Base-by-base conservation (phyloP, 2,113 vertebrate genomes). In the Tautogolabrus adspersus region DNA sequence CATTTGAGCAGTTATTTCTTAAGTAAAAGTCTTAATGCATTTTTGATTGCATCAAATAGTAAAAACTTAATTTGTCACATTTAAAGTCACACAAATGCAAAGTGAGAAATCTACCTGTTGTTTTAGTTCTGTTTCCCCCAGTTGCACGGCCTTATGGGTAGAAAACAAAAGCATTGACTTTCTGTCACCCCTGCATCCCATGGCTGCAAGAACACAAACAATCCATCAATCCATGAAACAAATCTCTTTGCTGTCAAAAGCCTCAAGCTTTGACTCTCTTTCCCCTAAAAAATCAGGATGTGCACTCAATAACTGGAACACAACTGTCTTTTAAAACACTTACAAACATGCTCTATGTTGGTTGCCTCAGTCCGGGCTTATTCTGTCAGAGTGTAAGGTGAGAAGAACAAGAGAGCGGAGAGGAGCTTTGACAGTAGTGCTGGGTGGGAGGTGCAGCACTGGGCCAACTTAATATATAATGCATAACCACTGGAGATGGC, bases 381-480 rank as follows among this genome's bases (percentile, higher is more conserved):
- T 47, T 66, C 80, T 79, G 77, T 54, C 40, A 30, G 49, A 76
- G 55, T 79, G 83, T 77, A 82, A 83, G 65, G 71, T 81, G 86
- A 88, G 87, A 83, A 58, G 49, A 81, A 68, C 86, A 77, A 76
- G 49, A 18, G 56, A 67, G 69, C 72, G 66, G 61, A 69, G 67
- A 40, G 47, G 22, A 70, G 83, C 68, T 23, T 15, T 82, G 73
- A 87, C 78, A 81, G 77, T 70, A 82, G 68, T 72, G 80, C 79
- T 89, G 82, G 88, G 79, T 87, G 88, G 88, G 89, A 88, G 89
- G 89, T 74, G 90, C 88, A 88, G 79, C 63, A 30, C 82, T 80
- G 87, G 88, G 87, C 79, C 87, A 91, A 94, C 93, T 94, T 93
- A 88, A 95, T 94, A 89, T 93, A 94, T 94, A 93, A 95, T 94